phyloP scores from a whole-genome alignment of 2,888 invertebrate species.

The Seira sanloemensis region DNA sequence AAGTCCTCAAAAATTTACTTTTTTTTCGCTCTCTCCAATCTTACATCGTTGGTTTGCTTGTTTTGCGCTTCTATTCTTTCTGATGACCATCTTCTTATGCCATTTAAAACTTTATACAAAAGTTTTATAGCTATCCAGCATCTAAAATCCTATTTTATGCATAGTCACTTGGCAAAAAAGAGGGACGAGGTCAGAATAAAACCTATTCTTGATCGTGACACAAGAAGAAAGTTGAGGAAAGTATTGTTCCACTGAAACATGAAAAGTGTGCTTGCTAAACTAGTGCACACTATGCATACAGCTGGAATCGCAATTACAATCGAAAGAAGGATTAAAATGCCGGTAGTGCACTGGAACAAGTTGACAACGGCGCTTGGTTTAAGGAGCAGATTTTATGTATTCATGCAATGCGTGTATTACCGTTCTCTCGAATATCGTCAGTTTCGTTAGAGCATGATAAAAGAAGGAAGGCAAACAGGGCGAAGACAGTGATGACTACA shows the following conservation, averaged over 20 bases:
- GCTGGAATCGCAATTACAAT: slow-evolving; percentile 7
- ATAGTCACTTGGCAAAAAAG: slow-evolving; percentile 15
- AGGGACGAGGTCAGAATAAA: slow-evolving; percentile 45
- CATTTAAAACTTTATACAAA: slow-evolving; percentile 28
- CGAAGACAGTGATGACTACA: not conserved
- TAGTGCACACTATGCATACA: not conserved
- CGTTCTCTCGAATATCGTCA: no score
- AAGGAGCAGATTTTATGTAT: no score
- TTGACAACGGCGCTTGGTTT: not conserved
- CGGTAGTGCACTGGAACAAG: not conserved
- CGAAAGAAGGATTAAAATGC: not conserved
- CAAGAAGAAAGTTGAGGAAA: slow-evolving; percentile 3
- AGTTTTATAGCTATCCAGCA: slow-evolving; percentile 38
- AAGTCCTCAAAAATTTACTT: slow-evolving; percentile 22
- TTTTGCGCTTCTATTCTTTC: slow-evolving; percentile 22
- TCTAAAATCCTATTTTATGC: slow-evolving; percentile 13
- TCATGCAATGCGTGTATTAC: not conserved
- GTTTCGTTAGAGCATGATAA: no score
- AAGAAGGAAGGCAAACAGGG: not conserved
- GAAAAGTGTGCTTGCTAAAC: not conserved
- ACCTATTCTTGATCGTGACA: slow-evolving; percentile 2
- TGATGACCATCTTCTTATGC: slow-evolving; percentile 18
- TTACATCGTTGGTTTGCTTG: slow-evolving; percentile 24
- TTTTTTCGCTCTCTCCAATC: slow-evolving; percentile 10
- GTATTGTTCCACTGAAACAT: not conserved